Evolutionary conservation across 2,888 invertebrate genomes (phyloP).

Genomic region (Andrena camellia): DNA sequence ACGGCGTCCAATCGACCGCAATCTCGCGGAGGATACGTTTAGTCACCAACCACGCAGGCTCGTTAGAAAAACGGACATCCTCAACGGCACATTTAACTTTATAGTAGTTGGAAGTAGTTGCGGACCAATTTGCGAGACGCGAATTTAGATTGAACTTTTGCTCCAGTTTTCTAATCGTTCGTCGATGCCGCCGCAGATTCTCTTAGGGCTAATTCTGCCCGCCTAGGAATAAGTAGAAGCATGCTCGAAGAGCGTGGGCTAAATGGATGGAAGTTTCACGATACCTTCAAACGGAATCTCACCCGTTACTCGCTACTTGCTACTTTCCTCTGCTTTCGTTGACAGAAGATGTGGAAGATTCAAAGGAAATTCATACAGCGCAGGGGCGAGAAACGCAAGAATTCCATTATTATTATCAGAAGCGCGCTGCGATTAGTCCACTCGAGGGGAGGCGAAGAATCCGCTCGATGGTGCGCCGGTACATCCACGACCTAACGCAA

Average conservation of each 20-base stretch:
- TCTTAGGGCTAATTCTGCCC: not conserved
- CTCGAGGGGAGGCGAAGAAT: too few species aligned
- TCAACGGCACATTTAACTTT: not conserved
- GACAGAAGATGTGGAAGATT: too few species aligned
- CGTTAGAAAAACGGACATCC: conserved; percentile 1
- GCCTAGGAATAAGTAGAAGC: not conserved
- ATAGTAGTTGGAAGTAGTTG: not conserved
- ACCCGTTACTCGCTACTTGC: conserved; percentile 2
- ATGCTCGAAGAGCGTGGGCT: conserved; percentile 4
- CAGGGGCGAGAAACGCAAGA: too few species aligned
- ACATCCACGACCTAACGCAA: not conserved
- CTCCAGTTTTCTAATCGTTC: conserved; percentile 1
- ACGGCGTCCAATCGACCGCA: not conserved
- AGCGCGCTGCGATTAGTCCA: too few species aligned
- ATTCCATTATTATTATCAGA: too few species aligned
- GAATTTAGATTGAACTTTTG: not conserved
- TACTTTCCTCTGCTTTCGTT: too few species aligned
- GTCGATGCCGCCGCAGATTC: not conserved
- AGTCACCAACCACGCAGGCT: not conserved
- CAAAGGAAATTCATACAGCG: too few species aligned
- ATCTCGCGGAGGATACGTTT: too few species aligned
- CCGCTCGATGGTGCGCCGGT: not conserved
- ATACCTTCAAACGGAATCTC: conserved; percentile 65
- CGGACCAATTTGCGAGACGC: not conserved
- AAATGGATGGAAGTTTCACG: conserved; percentile 45